A percentile compares a stretch with the other conserved stretches of the same genome.
Conservation (phyloP, 2,113 vertebrate genomes). For the Microtus montanus region DNA sequence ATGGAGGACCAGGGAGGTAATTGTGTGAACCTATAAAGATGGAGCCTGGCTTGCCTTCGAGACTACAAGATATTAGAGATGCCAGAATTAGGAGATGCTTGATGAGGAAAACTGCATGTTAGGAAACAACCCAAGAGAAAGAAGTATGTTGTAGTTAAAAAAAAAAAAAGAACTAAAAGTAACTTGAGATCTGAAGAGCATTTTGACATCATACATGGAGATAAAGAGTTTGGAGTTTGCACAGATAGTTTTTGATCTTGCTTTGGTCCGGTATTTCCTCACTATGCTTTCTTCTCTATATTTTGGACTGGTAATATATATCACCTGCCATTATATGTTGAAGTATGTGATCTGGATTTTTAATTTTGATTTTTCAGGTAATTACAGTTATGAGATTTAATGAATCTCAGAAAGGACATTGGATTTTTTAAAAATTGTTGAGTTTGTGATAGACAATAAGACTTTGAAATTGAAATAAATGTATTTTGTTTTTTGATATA, state of each 20-base stretch:
- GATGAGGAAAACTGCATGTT: neutral
- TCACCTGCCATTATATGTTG: neutral
- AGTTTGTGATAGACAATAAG: neutral
- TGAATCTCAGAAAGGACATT: neutral
- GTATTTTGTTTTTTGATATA: neutral
- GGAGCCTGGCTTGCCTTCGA: neutral
- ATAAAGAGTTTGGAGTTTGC: neutral
- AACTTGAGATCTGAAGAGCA: neutral
- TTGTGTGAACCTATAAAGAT: neutral
- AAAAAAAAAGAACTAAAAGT: neutral
- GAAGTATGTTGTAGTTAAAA: neutral
- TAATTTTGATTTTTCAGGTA: neutral
- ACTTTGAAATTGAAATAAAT: neutral
- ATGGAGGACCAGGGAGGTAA: neutral
- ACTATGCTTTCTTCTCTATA: neutral
- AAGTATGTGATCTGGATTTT: neutral
- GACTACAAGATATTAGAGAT: neutral
- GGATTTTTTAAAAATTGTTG: neutral
- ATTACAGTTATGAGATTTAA: neutral
- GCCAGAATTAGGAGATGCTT: neutral
- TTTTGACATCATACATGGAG: neutral
- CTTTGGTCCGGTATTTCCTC: neutral
- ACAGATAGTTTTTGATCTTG: neutral
- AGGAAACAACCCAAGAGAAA: neutral
- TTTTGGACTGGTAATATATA: neutral